These are phyloP conservation scores for Albula goreensis DNA, from an alignment of 2,113 vertebrate species.

Conservation along the genomic window DNA sequence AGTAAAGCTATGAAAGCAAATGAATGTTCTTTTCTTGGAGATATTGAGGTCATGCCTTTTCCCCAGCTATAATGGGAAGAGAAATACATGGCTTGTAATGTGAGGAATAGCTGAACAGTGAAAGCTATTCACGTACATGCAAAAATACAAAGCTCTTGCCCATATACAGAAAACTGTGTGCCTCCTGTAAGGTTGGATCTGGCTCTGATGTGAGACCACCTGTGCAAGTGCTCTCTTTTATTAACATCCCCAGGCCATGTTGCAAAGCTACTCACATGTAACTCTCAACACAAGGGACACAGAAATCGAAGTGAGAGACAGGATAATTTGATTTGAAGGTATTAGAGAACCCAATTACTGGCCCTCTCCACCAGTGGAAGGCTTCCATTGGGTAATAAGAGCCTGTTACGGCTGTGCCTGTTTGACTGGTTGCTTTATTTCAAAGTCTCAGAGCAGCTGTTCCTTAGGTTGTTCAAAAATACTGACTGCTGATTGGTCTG, in stretches of 20 bases:
- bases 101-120: too few relatives aligned
- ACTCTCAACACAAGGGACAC: conserved; percentile 16
- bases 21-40: too few relatives aligned
- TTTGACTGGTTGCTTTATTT: not conserved
- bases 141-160: too few relatives aligned
- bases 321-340: conserved; percentile 41
- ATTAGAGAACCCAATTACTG: conserved; percentile 38
- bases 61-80: too few relatives aligned
- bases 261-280: not conserved
- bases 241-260: conserved; percentile 23
- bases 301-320: conserved; percentile 28
- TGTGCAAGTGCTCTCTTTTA: not conserved
- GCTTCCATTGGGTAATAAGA: not conserved
- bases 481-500: too few relatives aligned
- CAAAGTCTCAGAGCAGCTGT: not conserved
- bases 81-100: too few relatives aligned
- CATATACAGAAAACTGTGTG: too few relatives aligned
- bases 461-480: too few relatives aligned
- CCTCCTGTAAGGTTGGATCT: not conserved
- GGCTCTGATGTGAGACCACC: not conserved
- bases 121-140: too few relatives aligned
- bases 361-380: conserved; percentile 8
- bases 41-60: too few relatives aligned
- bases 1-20: not conserved
- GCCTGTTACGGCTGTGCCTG: conserved; percentile 13